phyloP scores from a whole-genome alignment of 2,797 vertebrate species.

The Halcyon badia region DNA sequence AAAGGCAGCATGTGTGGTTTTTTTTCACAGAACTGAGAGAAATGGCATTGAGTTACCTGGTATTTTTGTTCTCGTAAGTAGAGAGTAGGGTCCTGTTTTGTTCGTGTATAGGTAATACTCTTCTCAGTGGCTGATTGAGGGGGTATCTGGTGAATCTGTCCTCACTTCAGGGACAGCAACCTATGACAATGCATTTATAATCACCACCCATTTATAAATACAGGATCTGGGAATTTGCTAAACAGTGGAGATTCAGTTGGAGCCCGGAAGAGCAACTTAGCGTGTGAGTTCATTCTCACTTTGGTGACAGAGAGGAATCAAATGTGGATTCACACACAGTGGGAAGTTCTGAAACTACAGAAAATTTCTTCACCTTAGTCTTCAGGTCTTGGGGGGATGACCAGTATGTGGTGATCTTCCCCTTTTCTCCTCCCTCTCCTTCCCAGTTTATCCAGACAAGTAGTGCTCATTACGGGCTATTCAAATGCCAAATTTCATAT shows the following conservation, averaged over 20 bases:
- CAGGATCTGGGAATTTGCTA: background rate
- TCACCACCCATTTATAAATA: background rate
- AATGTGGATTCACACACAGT: background rate
- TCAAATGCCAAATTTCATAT: background rate
- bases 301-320: background rate
- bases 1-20: fast-evolving
- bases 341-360: background rate
- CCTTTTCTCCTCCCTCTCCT: background rate
- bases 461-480: background rate
- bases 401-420: background rate
- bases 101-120: background rate
- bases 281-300: background rate
- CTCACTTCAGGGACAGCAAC: background rate
- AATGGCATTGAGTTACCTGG: background rate
- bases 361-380: background rate
- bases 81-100: background rate
- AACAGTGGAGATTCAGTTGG: background rate
- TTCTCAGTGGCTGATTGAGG: background rate
- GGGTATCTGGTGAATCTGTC: background rate
- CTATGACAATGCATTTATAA: fast-evolving
- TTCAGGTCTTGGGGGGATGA: background rate
- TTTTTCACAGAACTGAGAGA: background rate
- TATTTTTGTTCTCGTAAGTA: background rate
- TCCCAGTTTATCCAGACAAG: background rate
- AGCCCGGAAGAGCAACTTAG: background rate